Conservation (phyloP, 2,888 invertebrate genomes). For the Tryphoninae sp. region DNA sequence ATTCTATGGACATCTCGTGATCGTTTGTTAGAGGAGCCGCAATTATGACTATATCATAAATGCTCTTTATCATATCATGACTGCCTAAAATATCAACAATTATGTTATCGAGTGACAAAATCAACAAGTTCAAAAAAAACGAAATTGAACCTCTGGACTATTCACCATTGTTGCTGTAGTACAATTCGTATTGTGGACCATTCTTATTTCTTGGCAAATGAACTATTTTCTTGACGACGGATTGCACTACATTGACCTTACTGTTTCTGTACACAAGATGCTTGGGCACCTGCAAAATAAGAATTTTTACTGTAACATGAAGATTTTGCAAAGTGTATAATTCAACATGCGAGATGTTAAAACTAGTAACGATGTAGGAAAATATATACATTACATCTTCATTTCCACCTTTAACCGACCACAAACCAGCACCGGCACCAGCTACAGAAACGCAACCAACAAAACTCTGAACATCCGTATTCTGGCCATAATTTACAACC, state of each 20-base stretch:
- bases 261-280: slow-evolving; percentile 73
- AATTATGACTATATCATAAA: slow-evolving; percentile 84
- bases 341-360: background rate
- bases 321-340: slow-evolving; percentile 5
- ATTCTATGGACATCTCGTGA: slow-evolving; percentile 80
- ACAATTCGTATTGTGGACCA: slow-evolving; percentile 71
- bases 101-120: background rate
- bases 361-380: background rate
- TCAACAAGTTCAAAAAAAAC: background rate
- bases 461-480: slow-evolving; percentile 83
- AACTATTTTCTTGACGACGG: slow-evolving; percentile 72
- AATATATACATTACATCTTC: slow-evolving; percentile 76
- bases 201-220: slow-evolving; percentile 60
- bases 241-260: slow-evolving; percentile 69
- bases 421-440: slow-evolving; percentile 82
- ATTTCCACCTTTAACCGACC: slow-evolving; percentile 85
- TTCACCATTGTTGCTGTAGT: slow-evolving; percentile 70
- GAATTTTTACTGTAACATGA: slow-evolving; percentile 8
- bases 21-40: slow-evolving; percentile 83
- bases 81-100: slow-evolving; percentile 66
- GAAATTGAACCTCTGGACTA: background rate
- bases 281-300: slow-evolving; percentile 74
- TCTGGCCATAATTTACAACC: slow-evolving; percentile 85
- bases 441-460: slow-evolving; percentile 82
- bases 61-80: slow-evolving; percentile 64